Percentiles rank a stretch among this genome's conserved stretches.
Conservation (phyloP, 2,113 vertebrate species). For the Protobothrops flavoviridis region DNA sequence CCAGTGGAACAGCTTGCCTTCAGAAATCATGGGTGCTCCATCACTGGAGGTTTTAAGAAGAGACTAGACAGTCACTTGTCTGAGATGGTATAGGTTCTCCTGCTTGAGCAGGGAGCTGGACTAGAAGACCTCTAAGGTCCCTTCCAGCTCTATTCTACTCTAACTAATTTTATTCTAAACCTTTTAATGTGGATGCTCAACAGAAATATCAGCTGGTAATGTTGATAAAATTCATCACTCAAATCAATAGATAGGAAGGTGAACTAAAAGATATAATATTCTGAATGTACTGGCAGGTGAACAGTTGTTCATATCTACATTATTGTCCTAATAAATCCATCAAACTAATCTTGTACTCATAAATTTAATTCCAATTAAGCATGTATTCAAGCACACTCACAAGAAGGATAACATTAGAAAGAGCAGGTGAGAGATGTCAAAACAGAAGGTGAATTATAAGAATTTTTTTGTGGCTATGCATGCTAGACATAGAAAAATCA, state of each 20-base stretch:
- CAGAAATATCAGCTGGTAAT: not conserved
- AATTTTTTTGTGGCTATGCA: not conserved
- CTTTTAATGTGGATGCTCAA: not conserved
- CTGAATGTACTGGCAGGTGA: not conserved
- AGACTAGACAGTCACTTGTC: too few species aligned
- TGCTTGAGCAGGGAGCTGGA: too few species aligned
- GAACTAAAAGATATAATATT: not conserved
- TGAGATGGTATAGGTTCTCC: too few species aligned
- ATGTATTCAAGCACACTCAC: not conserved
- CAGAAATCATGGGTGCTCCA: too few species aligned
- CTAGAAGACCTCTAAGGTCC: too few species aligned
- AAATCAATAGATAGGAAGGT: not conserved
- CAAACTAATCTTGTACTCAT: not conserved
- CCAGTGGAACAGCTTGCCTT: too few species aligned
- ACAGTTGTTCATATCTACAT: not conserved
- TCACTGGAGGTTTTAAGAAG: too few species aligned
- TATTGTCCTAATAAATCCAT: not conserved
- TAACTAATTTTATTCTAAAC: too few species aligned
- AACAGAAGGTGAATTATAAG: not conserved
- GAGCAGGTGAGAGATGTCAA: not conserved
- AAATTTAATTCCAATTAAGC: not conserved
- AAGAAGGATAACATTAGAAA: not conserved
- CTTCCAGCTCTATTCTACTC: too few species aligned
- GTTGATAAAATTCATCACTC: not conserved
- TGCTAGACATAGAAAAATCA: not conserved